Conservation (phyloP, 1,140 invertebrate genomes). For the Ylistrum balloti region DNA sequence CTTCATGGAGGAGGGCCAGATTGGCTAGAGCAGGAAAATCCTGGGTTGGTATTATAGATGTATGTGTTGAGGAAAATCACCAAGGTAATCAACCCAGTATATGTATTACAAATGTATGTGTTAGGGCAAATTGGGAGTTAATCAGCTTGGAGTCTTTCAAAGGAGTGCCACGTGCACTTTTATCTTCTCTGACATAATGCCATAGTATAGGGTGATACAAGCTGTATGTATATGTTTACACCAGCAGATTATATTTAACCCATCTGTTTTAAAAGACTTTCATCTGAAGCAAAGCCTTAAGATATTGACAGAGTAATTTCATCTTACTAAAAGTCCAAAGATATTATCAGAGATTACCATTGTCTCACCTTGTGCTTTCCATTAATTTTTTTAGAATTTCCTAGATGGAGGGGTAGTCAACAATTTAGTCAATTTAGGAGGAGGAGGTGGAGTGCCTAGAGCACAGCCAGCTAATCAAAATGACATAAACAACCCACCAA, state of each 20-base stretch:
- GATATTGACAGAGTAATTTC: no score
- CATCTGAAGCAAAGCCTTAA: no score
- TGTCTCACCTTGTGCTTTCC: not conserved
- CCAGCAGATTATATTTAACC: no score
- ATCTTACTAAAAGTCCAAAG: no score
- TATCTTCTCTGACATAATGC: no score
- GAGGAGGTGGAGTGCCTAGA: slow-evolving; percentile 79
- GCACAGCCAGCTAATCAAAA: slow-evolving; percentile 69
- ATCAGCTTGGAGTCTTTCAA: no score
- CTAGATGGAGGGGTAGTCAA: slow-evolving; percentile 74
- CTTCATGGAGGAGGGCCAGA: slow-evolving; percentile 94
- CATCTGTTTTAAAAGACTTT: no score
- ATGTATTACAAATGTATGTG: not conserved
- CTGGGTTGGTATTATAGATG: not conserved
- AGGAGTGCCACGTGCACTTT: no score
- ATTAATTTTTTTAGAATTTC: slow-evolving; percentile 68
- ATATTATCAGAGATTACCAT: not conserved
- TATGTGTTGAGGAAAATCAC: not conserved
- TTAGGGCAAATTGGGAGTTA: no score
- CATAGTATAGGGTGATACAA: no score
- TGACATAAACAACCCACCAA: slow-evolving; percentile 68
- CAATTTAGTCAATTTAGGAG: slow-evolving; percentile 81
- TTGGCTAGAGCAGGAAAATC: slow-evolving; percentile 44
- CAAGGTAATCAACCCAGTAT: not conserved
- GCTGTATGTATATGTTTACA: not conserved